phyloP scores from a whole-genome alignment of 2,113 vertebrate species.

The Erinaceus europaeus region DNA sequence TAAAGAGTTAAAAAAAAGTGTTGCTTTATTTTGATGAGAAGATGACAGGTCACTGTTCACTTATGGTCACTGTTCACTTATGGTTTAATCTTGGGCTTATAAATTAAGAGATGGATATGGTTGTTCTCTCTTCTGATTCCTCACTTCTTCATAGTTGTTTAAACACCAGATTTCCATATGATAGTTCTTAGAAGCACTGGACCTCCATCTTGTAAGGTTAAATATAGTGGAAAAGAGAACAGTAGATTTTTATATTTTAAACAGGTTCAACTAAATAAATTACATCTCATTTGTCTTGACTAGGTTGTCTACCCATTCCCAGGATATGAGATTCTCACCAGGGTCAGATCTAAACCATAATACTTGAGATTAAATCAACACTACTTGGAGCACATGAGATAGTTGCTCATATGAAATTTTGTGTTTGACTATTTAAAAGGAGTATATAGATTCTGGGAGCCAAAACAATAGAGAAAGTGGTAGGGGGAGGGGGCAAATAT shows the following conservation, averaged over 20 bases:
- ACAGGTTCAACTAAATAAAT: not conserved
- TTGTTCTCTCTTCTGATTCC: not conserved
- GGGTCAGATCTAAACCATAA: not conserved
- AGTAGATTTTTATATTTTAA: not conserved
- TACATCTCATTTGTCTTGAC: not conserved
- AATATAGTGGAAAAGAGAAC: not conserved
- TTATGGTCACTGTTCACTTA: not conserved
- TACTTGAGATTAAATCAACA: not conserved
- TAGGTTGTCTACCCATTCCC: not conserved
- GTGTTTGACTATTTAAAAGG: not conserved
- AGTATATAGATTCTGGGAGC: not conserved
- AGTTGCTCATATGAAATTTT: not conserved
- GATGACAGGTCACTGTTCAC: not conserved
- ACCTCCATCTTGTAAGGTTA: not conserved
- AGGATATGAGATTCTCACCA: not conserved
- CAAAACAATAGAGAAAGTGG: not conserved
- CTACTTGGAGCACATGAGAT: not conserved
- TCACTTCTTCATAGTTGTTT: not conserved
- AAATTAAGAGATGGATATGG: not conserved
- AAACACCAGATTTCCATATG: not conserved
- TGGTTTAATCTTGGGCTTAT: not conserved
- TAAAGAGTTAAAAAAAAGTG: not conserved
- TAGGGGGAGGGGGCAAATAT: not conserved
- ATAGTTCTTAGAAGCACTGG: not conserved
- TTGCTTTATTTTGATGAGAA: not conserved